Percentiles rank a stretch among this genome's conserved stretches.
Conservation (phyloP, 2,113 vertebrate species). For the Shinisaurus crocodilurus region DNA sequence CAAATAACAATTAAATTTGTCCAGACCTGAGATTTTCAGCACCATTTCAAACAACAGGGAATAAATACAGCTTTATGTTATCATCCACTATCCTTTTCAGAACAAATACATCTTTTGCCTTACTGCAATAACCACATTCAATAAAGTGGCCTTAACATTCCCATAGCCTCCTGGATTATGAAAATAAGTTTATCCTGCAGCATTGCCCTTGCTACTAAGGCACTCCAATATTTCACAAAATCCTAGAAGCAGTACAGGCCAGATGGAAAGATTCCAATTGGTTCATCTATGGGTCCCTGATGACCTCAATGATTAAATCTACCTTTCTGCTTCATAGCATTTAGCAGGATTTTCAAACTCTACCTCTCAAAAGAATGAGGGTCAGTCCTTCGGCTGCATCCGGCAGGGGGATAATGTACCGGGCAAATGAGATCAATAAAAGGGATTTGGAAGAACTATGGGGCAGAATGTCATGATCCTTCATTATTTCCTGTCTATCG, state of each 20-base stretch:
- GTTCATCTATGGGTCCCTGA: conserved; percentile 27
- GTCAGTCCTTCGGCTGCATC: conserved; percentile 38
- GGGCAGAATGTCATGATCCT: conserved; percentile 63
- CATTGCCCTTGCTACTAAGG: not conserved
- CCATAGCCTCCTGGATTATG: not conserved
- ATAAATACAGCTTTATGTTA: conserved; percentile 9
- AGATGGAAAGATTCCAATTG: conserved; percentile 32
- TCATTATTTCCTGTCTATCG: conserved; percentile 47
- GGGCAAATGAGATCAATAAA: conserved; percentile 65
- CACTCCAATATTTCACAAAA: conserved; percentile 5
- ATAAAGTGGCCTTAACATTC: conserved; percentile 1
- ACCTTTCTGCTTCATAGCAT: conserved; percentile 35
- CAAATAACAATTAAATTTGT: conserved; percentile 23
- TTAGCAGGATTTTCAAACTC: conserved; percentile 58
- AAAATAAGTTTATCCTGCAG: conserved; percentile 9
- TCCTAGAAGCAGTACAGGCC: conserved; percentile 8
- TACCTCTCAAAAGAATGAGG: conserved; percentile 31
- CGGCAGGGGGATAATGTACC: conserved; percentile 44
- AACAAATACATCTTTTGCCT: conserved; percentile 20
- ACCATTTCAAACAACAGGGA: not conserved
- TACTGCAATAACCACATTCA: not conserved
- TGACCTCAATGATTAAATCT: conserved; percentile 44
- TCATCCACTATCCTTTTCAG: not conserved
- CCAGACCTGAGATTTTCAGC: not conserved
- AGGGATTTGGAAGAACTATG: conserved; percentile 55